These are phyloP conservation scores for Sebastes schlegelii DNA, from an alignment of 2,113 vertebrate species.

Conservation along the genomic window DNA sequence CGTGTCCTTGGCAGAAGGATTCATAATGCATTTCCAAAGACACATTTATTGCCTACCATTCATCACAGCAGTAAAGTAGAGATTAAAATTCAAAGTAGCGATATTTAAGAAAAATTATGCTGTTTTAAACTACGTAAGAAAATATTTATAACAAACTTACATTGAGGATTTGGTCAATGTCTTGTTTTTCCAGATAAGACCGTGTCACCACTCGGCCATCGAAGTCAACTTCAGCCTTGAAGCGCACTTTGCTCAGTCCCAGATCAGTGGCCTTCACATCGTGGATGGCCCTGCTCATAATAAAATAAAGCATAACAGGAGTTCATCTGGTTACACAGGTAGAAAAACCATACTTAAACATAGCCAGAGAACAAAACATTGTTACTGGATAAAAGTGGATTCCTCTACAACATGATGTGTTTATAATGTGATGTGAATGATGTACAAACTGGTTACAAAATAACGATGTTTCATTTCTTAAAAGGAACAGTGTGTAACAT, in stretches of 20 bases:
- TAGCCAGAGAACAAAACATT: neutral
- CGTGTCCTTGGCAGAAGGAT: neutral
- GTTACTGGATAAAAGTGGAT: neutral
- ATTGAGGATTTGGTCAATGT: conserved; percentile 95
- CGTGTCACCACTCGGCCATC: conserved; percentile 97
- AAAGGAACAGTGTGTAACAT: no score
- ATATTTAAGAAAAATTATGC: neutral
- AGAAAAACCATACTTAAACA: neutral
- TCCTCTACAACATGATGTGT: neutral
- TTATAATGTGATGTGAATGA: neutral
- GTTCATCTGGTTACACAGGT: neutral
- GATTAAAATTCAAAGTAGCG: neutral
- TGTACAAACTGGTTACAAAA: neutral
- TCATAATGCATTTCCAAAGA: neutral
- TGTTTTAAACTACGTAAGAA: neutral
- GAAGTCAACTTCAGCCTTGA: conserved; percentile 99
- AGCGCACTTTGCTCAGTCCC: conserved; percentile 97
- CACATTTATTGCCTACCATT: no score
- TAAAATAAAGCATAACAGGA: neutral
- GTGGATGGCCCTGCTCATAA: conserved; percentile 91
- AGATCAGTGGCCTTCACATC: conserved; percentile 99
- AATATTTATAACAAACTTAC: conserved; percentile 77
- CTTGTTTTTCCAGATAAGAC: conserved; percentile 98
- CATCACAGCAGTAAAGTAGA: neutral
- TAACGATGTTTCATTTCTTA: neutral